These are phyloP conservation scores for Sipha flava DNA, from an alignment of 1,140 invertebrate genomes.

Conservation along the genomic window DNA sequence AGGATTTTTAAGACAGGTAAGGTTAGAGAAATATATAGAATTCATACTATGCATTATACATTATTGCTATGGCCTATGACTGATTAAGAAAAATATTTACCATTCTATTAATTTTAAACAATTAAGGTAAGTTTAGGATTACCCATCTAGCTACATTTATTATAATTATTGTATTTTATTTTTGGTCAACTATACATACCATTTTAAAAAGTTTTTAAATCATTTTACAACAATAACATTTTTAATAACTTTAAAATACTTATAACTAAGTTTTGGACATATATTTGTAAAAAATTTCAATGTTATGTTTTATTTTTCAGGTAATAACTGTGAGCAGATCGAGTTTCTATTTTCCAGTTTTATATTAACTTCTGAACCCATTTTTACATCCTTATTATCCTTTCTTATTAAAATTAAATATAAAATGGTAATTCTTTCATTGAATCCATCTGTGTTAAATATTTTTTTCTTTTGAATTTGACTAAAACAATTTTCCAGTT, in stretches of 20 bases:
- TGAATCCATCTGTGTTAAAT: not conserved
- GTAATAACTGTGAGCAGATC: constrained; percentile 10
- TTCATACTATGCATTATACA: not conserved
- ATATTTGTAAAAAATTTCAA: constrained; percentile 9
- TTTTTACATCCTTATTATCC: not conserved
- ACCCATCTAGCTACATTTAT: not conserved
- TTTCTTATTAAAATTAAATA: not conserved
- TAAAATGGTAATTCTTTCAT: not conserved
- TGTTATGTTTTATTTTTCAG: constrained; percentile 14
- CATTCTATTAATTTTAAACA: not conserved
- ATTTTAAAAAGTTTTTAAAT: too few species aligned
- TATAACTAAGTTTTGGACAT: not conserved
- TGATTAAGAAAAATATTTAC: not conserved
- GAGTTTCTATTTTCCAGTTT: not conserved
- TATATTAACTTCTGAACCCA: not conserved
- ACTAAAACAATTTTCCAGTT: not conserved
- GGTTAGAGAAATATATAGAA: not conserved
- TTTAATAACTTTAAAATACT: too few species aligned
- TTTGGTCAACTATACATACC: not conserved
- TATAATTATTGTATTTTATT: not conserved
- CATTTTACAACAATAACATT: too few species aligned
- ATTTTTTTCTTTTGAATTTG: not conserved
- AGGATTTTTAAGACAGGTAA: not conserved
- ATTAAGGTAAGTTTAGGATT: constrained; percentile 25
- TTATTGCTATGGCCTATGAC: not conserved